phyloP scores from a whole-genome alignment of 2,888 invertebrate species.

The Dilophus febrilis region DNA sequence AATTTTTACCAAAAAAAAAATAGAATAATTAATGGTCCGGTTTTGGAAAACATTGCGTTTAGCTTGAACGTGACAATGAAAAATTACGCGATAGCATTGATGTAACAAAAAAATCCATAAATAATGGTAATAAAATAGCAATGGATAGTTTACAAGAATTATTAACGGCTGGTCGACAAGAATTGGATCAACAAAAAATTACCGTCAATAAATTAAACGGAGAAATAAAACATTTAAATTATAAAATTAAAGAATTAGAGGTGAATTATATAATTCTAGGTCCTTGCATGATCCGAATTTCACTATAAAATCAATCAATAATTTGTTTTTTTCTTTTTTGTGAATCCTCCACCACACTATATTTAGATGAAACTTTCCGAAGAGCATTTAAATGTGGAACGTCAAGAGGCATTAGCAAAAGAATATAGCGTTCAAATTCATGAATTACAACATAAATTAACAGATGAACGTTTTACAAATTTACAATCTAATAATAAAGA shows the following conservation, averaged over 20 bases:
- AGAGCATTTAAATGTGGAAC: slow-evolving; percentile 19
- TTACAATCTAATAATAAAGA: slow-evolving; percentile 11
- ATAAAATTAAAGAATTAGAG: slow-evolving; percentile 19
- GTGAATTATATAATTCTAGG: slow-evolving; percentile 12
- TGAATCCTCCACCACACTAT: no score
- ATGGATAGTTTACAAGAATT: slow-evolving; percentile 38
- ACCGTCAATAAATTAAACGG: slow-evolving; percentile 18
- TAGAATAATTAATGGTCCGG: background rate
- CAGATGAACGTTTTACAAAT: slow-evolving; percentile 24
- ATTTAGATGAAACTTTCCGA: slow-evolving; percentile 20
- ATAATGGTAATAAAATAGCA: slow-evolving; percentile 31
- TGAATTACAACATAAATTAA: slow-evolving; percentile 23
- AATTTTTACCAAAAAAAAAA: background rate
- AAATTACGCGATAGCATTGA: slow-evolving; percentile 29
- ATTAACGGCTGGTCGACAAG: slow-evolving; percentile 37
- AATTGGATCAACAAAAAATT: slow-evolving; percentile 31
- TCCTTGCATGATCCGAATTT: background rate
- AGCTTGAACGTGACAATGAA: slow-evolving; percentile 35
- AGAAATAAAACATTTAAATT: slow-evolving; percentile 20
- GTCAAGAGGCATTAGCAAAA: slow-evolving; percentile 20
- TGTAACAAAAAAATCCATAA: slow-evolving; percentile 19
- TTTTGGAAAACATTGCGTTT: background rate
- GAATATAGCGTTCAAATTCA: slow-evolving; percentile 23
- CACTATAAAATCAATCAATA: background rate
- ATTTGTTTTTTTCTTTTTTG: slow-evolving; percentile 2